These are phyloP conservation scores for Mesitornis unicolor DNA, from an alignment of 2,113 vertebrate species.

Conservation along the genomic window DNA sequence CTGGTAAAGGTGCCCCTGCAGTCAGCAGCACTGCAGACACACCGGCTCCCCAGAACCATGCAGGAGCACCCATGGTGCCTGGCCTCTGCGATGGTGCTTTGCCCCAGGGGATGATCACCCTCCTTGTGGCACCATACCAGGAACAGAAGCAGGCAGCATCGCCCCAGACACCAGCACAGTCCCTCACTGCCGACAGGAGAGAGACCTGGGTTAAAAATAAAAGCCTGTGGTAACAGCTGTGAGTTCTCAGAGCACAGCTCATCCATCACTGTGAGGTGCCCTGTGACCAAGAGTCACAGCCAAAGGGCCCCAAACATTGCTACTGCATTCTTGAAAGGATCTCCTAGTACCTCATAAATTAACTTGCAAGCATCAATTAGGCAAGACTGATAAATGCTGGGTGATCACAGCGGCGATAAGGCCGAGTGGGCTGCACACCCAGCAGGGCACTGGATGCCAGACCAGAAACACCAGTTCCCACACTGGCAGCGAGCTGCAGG, in stretches of 20 bases:
- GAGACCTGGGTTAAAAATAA: background rate
- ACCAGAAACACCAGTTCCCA: background rate
- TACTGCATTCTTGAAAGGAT: background rate
- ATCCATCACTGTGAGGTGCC: background rate
- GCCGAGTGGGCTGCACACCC: rapidly evolving
- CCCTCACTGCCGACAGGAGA: background rate
- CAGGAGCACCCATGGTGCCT: background rate
- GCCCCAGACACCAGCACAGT: rapidly evolving
- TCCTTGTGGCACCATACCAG: background rate
- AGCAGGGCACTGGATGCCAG: background rate
- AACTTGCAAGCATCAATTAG: background rate
- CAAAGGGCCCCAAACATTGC: background rate
- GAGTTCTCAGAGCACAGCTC: background rate
- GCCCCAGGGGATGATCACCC: background rate
- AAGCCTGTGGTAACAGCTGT: background rate
- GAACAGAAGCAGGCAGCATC: rapidly evolving
- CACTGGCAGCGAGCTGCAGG: background rate
- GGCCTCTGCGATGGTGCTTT: rapidly evolving
- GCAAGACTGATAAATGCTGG: background rate
- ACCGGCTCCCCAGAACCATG: rapidly evolving
- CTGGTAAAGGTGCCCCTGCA: background rate
- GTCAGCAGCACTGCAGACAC: background rate
- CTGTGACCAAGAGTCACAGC: background rate
- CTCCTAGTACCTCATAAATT: background rate
- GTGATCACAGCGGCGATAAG: rapidly evolving